phyloP scores from a whole-genome alignment of 2,888 invertebrate genomes.

The Pristionchus exspectatus region DNA sequence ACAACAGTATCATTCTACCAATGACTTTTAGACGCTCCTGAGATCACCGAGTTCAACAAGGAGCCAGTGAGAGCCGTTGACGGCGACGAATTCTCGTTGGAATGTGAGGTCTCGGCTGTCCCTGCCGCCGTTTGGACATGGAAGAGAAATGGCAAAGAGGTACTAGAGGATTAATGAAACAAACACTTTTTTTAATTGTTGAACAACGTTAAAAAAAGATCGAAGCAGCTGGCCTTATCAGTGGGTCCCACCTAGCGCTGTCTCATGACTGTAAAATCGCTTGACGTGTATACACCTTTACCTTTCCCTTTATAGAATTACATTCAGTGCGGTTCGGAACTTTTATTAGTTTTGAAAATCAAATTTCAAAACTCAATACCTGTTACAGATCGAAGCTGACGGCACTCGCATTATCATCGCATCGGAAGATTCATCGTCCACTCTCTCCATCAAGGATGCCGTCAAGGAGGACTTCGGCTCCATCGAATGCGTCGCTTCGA shows the following conservation, averaged over 20 bases:
- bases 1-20: background rate
- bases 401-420: slow-evolving; percentile 63
- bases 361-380: too few relatives aligned
- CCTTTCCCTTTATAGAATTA: too few relatives aligned
- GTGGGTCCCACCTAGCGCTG: too few relatives aligned
- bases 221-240: too few relatives aligned
- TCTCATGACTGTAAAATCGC: too few relatives aligned
- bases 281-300: too few relatives aligned
- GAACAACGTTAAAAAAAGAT: too few relatives aligned
- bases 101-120: slow-evolving; percentile 69
- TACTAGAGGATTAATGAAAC: background rate
- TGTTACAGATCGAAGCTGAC: slow-evolving; percentile 64
- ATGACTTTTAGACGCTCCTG: slow-evolving; percentile 52
- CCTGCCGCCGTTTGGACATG: slow-evolving; percentile 69
- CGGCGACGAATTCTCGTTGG: slow-evolving; percentile 63
- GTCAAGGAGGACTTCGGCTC: slow-evolving; percentile 63
- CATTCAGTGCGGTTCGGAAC: too few relatives aligned
- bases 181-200: too few relatives aligned
- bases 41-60: slow-evolving; percentile 48
- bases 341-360: too few relatives aligned
- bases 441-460: slow-evolving; percentile 60
- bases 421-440: slow-evolving; percentile 56
- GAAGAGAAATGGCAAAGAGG: slow-evolving; percentile 64
- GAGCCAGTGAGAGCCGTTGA: slow-evolving; percentile 59
- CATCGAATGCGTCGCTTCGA: slow-evolving; percentile 69